A percentile compares a stretch with the other conserved stretches of the same genome.
Conservation (phyloP, 1,140 invertebrate genomes). For the Papilio glaucus region DNA sequence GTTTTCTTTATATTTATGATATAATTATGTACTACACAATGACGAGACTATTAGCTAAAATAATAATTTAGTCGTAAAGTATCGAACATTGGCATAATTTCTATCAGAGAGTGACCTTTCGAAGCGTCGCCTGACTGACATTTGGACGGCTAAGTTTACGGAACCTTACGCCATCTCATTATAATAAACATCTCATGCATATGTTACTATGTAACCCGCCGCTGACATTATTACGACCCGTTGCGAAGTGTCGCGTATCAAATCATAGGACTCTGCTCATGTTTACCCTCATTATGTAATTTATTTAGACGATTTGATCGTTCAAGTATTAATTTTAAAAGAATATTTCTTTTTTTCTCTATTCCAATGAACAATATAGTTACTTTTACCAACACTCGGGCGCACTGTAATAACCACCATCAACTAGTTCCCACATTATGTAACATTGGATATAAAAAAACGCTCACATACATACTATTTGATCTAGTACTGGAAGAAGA, state of each 20-base stretch:
- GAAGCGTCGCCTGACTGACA: constrained; percentile 18
- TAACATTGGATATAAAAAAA: too few relatives aligned
- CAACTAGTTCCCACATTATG: too few relatives aligned
- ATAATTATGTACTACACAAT: too few relatives aligned
- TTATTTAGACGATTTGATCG: background rate
- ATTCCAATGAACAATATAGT: too few relatives aligned
- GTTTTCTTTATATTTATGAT: too few relatives aligned
- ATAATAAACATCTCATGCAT: constrained; percentile 21
- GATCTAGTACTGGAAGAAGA: too few relatives aligned
- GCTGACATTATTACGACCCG: background rate
- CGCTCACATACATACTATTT: too few relatives aligned
- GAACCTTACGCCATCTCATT: constrained; percentile 30
- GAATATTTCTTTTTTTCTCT: background rate
- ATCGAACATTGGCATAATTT: background rate
- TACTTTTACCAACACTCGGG: too few relatives aligned
- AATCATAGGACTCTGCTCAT: constrained; percentile 10
- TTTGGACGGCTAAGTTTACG: constrained; percentile 13
- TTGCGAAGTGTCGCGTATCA: background rate
- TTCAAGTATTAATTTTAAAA: background rate
- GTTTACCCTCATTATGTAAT: background rate
- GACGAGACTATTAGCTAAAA: too few relatives aligned
- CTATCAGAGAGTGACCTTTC: constrained; percentile 4
- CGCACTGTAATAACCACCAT: too few relatives aligned
- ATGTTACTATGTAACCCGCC: constrained; percentile 18
- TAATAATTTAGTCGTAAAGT: background rate